Conservation (phyloP, 2,888 invertebrate genomes). For the Cataglyphis livida region DNA sequence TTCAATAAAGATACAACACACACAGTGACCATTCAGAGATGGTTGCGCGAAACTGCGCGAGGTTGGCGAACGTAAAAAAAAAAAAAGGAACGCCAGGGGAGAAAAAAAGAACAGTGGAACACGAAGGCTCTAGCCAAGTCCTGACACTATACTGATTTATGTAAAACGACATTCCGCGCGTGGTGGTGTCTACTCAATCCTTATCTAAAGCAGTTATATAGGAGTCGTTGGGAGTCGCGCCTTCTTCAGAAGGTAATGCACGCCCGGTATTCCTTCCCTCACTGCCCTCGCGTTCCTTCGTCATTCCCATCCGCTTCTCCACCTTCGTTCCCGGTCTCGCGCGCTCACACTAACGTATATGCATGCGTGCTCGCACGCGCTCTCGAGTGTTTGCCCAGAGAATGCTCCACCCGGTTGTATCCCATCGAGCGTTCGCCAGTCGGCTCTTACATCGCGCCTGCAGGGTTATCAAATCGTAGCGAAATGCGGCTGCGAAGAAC, state of each 20-base stretch:
- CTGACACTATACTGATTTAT: conserved; percentile 69
- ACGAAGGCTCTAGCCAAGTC: conserved; percentile 55
- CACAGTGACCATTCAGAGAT: conserved; percentile 54
- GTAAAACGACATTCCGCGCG: conserved; percentile 81
- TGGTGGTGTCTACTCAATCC: conserved; percentile 79
- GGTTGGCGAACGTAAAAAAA: neutral
- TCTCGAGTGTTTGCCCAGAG: conserved; percentile 66
- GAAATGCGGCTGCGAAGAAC: conserved; percentile 67
- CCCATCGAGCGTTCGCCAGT: conserved; percentile 59
- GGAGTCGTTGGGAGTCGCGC: conserved; percentile 80
- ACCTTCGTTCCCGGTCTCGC: conserved; percentile 31
- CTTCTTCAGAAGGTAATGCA: conserved; percentile 83
- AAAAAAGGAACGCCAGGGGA: neutral
- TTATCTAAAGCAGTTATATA: conserved; percentile 82
- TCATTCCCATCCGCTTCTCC: conserved; percentile 52
- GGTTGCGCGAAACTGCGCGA: conserved; percentile 57
- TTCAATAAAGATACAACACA: conserved; percentile 68
- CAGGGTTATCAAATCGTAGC: conserved; percentile 74
- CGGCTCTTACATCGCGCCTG: conserved; percentile 62
- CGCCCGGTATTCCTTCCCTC: conserved; percentile 66
- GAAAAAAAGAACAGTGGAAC: conserved; percentile 31
- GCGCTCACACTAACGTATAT: neutral
- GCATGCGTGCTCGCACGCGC: conserved; percentile 35
- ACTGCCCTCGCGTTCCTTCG: conserved; percentile 36
- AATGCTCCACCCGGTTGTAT: conserved; percentile 67